Base-by-base conservation (phyloP, 2,797 vertebrate species). In the Champsocephalus gunnari region DNA sequence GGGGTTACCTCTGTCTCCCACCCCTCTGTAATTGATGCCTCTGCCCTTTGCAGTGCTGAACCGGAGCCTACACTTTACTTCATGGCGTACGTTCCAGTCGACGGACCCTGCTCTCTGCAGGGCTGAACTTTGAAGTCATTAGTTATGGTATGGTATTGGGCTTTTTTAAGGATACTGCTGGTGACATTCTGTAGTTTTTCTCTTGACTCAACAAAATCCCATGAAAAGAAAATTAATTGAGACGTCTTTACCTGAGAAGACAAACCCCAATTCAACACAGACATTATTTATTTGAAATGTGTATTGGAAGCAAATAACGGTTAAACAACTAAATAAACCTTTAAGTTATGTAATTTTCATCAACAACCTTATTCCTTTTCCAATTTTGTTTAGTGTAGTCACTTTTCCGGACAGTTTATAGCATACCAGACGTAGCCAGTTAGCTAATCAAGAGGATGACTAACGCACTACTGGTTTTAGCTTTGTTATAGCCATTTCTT, bases 11-110 rank as follows among this genome's bases (percentile, higher is more conserved):
- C 60, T 12, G 16, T 21, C 47, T 55, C 17, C 3, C 44, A 17
- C 12, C 8, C 9, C 49, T 19, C 65, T 47, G 17, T 82, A 84
- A 87, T 79, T 80, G 77, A 89, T 81, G 71, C 32, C 13, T 75
- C 24, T 87, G 86, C 60, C 80, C 77, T 89, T 88, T 88, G 44
- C 43, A 47, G 49, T 41, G 38, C 47, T 66, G 63, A 45, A 54
- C 34, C 12, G 38, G 14, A 60, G 38, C 38, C 21, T 45, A 60
- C 78, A 72, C 54, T 57, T 65, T 16, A n/a, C 53, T 55, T 69
- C 41, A 9, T 38, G 3, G 21, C 44, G 21, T 10, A 19, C 17
- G 0, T 17, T 70, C 38, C 14, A 49, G 19, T 19, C 2, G 44
- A 12, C 32, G 21, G 12, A 8, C n/a, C 21, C 19, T 58, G 16